Conservation (phyloP, 2,888 invertebrate species). For the Marronus borbonicus region DNA sequence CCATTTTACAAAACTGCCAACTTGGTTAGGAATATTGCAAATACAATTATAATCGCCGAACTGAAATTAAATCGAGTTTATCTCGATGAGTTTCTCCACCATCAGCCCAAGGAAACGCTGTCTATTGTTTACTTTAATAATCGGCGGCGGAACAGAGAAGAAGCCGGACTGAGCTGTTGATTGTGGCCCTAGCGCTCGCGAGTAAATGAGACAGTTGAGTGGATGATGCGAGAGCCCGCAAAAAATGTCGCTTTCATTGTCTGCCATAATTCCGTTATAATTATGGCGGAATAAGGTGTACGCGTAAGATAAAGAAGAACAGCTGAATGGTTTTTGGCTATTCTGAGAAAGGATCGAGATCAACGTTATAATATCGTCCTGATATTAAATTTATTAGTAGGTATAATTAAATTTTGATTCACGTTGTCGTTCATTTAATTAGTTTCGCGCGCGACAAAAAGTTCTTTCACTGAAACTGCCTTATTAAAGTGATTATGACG, state of each 20-base stretch:
- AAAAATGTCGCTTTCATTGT: constrained; percentile 44
- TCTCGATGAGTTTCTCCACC: constrained; percentile 47
- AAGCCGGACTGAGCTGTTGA: background rate
- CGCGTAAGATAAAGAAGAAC: constrained; percentile 23
- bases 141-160: constrained; percentile 13
- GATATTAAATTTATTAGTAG: constrained; percentile 5
- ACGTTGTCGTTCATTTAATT: background rate
- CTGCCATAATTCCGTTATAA: constrained; percentile 38
- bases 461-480: too few species aligned
- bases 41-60: constrained; percentile 57
- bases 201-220: constrained; percentile 27
- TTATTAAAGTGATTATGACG: too few species aligned
- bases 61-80: constrained; percentile 56
- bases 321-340: background rate
- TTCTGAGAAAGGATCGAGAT: background rate
- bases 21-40: constrained; percentile 57
- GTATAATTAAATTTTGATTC: constrained; percentile 16
- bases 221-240: constrained; percentile 25
- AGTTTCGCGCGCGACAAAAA: too few species aligned
- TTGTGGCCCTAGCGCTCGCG: background rate
- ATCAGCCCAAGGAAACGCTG: constrained; percentile 18
- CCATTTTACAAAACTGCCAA: constrained; percentile 54
- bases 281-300: constrained; percentile 41
- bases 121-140: constrained; percentile 44
- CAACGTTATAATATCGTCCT: background rate